phyloP scores from a whole-genome alignment of 1,140 invertebrate species.

The Leguminivora glycinivorella region DNA sequence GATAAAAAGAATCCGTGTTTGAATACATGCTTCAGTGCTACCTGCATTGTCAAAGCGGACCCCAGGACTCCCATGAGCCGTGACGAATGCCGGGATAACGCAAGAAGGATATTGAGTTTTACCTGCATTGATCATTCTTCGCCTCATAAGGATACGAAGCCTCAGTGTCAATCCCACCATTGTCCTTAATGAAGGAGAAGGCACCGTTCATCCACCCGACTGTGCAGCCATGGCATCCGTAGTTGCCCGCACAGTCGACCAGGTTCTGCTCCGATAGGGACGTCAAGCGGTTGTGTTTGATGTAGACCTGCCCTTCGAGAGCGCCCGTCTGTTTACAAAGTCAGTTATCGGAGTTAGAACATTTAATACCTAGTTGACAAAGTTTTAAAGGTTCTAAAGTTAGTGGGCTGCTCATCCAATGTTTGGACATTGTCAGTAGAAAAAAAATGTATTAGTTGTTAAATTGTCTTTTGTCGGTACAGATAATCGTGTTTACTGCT shows the following conservation, averaged over 20 bases:
- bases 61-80: no score
- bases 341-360: conserved; percentile 82
- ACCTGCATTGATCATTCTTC: conserved; percentile 81
- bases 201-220: conserved; percentile 95
- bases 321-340: conserved; percentile 94
- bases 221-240: conserved; percentile 95
- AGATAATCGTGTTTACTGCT: no score
- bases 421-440: no score
- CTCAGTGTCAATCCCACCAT: conserved; percentile 93
- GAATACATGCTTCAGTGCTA: no score
- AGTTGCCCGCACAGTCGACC: conserved; percentile 92
- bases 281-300: conserved; percentile 87
- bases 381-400: no score
- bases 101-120: no score
- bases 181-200: conserved; percentile 92
- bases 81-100: no score
- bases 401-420: no score
- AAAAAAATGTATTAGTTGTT: no score
- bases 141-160: conserved; percentile 90
- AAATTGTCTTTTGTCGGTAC: background rate
- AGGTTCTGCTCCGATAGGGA: conserved; percentile 97
- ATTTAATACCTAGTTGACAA: no score
- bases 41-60: no score
- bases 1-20: no score
- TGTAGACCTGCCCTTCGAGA: conserved; percentile 95